Base-by-base conservation (phyloP, 2,113 vertebrate genomes). In the Bambusicola thoracicus region DNA sequence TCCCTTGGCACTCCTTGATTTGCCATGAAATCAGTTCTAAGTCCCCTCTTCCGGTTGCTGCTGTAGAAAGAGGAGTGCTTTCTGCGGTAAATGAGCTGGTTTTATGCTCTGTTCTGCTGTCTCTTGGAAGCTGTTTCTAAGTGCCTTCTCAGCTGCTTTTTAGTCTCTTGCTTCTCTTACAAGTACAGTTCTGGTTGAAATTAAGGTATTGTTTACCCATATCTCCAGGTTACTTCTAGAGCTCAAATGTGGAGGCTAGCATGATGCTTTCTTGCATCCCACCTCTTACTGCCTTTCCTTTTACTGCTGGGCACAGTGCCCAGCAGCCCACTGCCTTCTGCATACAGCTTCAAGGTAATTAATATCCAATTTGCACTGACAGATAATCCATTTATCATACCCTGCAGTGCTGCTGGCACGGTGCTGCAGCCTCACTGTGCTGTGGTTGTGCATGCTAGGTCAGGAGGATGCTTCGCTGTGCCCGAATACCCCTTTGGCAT, bases 361-460 rank as follows among this genome's bases (percentile, higher is more conserved):
- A 29, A 44, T 44, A 27, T 51, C 55, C 41, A 74, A 22, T 74
- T 83, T 83, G 19, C 55, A 90, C 20, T 68, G 48, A 46, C 0
- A 0, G 72, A 53, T 59, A 46, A 87, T 53, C n/a, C 43, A 36
- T 65, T 69, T 40, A 46, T 59, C 5, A 2, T 36, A 55, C 21
- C 36, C 41, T 49, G 44, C 1, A 2, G 29, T n/a, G 49, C 49
- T 44, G 74, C 24, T 3, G 2, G 25, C 40, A 61, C 59, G 38
- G 9, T 30, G 34, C 32, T 74, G 25, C 0, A 1, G 43, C 36
- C 21, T 83, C 0, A 3, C 41, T 56, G 29, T 74, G 61, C 55
- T 0, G 1, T n/a, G 53, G 11, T 11, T 32, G 29, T 16, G 12
- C 41, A 8, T 1, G 0, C 13, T 16, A 29, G 51, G 55, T n/a